These are phyloP conservation scores for Sminthurides bifidus DNA, from an alignment of 1,140 invertebrate genomes.

Conservation along the genomic window DNA sequence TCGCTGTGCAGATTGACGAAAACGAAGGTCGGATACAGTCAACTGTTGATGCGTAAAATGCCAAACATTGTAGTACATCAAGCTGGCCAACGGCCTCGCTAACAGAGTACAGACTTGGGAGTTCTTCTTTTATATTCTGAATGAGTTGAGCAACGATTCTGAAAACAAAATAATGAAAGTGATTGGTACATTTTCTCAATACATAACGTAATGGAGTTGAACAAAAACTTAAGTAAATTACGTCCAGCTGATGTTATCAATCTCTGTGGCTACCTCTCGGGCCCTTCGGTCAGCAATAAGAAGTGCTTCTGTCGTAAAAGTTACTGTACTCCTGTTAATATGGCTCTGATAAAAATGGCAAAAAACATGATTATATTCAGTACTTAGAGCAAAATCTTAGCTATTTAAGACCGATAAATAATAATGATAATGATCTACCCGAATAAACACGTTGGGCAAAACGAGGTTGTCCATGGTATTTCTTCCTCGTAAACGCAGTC, in stretches of 20 bases:
- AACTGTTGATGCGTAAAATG: slow-evolving; percentile 47
- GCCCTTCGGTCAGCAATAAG: slow-evolving; percentile 55
- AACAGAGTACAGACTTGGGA: slow-evolving; percentile 63
- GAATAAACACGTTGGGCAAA: slow-evolving; percentile 53
- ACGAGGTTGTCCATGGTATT: slow-evolving; percentile 39
- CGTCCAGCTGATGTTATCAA: slow-evolving; percentile 24
- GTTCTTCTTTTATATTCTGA: slow-evolving; percentile 47
- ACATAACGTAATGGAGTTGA: background rate
- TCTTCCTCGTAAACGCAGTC: slow-evolving; percentile 32
- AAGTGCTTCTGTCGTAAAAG: slow-evolving; percentile 66
- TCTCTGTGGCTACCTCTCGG: slow-evolving; percentile 46
- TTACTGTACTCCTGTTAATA: slow-evolving; percentile 47
- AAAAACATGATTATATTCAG: no score
- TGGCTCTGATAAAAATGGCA: slow-evolving; percentile 45
- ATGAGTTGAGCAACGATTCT: slow-evolving; percentile 42
- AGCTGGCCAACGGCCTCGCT: slow-evolving; percentile 65
- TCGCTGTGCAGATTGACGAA: slow-evolving; percentile 46
- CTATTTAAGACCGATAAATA: background rate
- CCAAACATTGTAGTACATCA: slow-evolving; percentile 63
- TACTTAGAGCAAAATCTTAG: slow-evolving; percentile 1
- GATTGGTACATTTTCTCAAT: background rate
- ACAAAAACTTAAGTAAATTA: slow-evolving; percentile 1
- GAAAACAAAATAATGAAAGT: background rate
- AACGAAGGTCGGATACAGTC: slow-evolving; percentile 59
- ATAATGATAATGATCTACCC: slow-evolving; percentile 38